Percentiles rank a stretch among this genome's conserved stretches.
Evolutionary conservation across 2,888 invertebrate species (phyloP).

Genomic region (Diplolepis rosae): DNA sequence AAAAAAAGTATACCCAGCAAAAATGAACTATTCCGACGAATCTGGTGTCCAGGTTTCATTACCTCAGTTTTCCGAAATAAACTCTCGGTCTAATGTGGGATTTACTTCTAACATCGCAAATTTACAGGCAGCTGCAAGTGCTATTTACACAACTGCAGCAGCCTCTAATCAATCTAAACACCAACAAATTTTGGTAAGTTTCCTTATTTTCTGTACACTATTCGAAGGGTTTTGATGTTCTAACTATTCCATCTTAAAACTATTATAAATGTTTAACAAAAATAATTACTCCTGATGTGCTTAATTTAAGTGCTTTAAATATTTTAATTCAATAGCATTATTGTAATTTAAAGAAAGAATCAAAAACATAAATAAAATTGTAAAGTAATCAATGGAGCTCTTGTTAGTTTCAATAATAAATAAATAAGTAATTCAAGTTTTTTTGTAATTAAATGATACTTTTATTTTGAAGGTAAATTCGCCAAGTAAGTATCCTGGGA

Average conservation of each 20-base stretch:
- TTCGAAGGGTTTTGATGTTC: too few species aligned
- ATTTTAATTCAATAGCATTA: too few species aligned
- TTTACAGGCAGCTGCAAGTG: conserved; percentile 57
- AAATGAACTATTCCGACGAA: conserved; percentile 67
- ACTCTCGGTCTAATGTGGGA: conserved; percentile 58
- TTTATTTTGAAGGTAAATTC: conserved; percentile 58
- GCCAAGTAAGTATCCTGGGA: conserved; percentile 63
- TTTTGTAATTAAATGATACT: too few species aligned
- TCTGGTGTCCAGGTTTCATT: conserved; percentile 60
- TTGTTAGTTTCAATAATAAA: too few species aligned
- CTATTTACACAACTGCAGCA: conserved; percentile 63
- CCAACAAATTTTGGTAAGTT: conserved; percentile 56
- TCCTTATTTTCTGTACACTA: background rate
- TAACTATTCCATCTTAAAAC: too few species aligned
- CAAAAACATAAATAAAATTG: too few species aligned
- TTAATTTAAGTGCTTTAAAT: too few species aligned
- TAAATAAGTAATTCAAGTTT: too few species aligned
- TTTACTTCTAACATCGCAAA: conserved; percentile 54
- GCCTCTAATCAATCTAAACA: conserved; percentile 58
- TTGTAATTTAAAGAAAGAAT: too few species aligned
- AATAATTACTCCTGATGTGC: too few species aligned
- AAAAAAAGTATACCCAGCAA: conserved; percentile 32
- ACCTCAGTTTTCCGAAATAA: conserved; percentile 69
- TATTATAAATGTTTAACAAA: too few species aligned
- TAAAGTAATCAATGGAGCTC: too few species aligned